phyloP scores from a whole-genome alignment of 2,888 invertebrate genomes.

The Anodontia alba region DNA sequence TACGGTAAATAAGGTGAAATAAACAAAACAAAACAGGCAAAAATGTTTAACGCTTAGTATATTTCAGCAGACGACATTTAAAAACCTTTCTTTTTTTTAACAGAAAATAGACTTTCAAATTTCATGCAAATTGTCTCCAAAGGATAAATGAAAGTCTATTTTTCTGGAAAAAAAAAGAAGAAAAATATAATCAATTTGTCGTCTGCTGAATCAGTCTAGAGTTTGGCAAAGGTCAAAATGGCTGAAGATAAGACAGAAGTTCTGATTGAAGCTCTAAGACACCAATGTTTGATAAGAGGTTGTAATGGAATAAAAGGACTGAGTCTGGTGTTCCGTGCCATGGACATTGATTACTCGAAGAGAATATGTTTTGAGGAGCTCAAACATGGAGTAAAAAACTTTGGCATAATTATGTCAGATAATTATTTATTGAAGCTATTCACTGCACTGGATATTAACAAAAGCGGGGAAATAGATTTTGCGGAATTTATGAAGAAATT shows the following conservation, averaged over 20 bases:
- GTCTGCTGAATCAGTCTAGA: no score
- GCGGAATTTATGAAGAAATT: conserved; percentile 76
- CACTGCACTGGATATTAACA: conserved; percentile 71
- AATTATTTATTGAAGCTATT: conserved; percentile 70
- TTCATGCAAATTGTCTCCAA: no score
- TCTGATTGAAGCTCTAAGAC: conserved; percentile 63
- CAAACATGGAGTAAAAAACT: conserved; percentile 68
- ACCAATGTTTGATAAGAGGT: conserved; percentile 64
- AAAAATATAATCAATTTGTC: no score
- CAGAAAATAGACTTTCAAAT: no score
- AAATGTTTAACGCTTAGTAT: no score
- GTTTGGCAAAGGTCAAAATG: no score
- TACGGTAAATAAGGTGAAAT: no score
- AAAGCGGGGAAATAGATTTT: conserved; percentile 77
- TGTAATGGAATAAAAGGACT: conserved; percentile 72
- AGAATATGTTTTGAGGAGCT: conserved; percentile 74
- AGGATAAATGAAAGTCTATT: no score
- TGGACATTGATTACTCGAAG: conserved; percentile 76
- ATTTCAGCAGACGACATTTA: no score
- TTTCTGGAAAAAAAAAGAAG: no score
- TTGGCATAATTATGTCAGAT: conserved; percentile 73
- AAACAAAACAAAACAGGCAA: no score
- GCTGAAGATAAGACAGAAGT: conserved; percentile 29
- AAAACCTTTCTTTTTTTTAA: no score
- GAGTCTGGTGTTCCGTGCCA: conserved; percentile 68